Percentiles rank a stretch among this genome's conserved stretches.
phyloP scores from a whole-genome alignment of 2,888 invertebrate species.

The Lagria hirta region DNA sequence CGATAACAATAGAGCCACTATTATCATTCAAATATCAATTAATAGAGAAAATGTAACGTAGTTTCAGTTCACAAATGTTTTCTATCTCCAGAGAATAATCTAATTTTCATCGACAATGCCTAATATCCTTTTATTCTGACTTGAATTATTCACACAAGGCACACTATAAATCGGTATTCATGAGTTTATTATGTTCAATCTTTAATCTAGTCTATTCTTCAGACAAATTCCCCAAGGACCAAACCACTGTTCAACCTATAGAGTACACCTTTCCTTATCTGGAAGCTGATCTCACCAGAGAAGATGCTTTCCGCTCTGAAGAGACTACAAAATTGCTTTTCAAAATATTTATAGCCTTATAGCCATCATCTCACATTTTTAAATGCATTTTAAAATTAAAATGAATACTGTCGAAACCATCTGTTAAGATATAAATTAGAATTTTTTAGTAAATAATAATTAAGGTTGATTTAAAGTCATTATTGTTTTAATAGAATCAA shows the following conservation, averaged over 20 bases:
- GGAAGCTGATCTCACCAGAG: slow-evolving; percentile 25
- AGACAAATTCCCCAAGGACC: slow-evolving; percentile 19
- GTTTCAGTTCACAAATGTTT: slow-evolving; percentile 32
- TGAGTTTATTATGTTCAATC: slow-evolving; percentile 45
- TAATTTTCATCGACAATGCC: slow-evolving; percentile 32
- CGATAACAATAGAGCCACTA: slow-evolving; percentile 17
- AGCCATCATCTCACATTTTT: too few species aligned
- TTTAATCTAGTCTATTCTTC: slow-evolving; percentile 38
- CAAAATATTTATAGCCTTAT: slow-evolving; percentile 42
- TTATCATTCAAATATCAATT: slow-evolving; percentile 23
- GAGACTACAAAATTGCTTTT: slow-evolving; percentile 37
- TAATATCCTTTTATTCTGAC: slow-evolving; percentile 23
- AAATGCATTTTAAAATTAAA: too few species aligned
- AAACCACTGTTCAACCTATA: slow-evolving; percentile 28
- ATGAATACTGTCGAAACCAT: too few species aligned
- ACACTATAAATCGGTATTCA: slow-evolving; percentile 43
- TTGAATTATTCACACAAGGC: slow-evolving; percentile 39
- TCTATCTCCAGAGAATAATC: slow-evolving; percentile 32
- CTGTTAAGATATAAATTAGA: too few species aligned
- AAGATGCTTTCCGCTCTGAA: slow-evolving; percentile 27
- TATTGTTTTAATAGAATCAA: too few species aligned
- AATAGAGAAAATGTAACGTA: slow-evolving; percentile 25
- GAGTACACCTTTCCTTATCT: slow-evolving; percentile 30
- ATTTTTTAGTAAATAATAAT: too few species aligned
- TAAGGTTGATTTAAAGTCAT: too few species aligned